These are phyloP conservation scores for Penelope pileata DNA, from an alignment of 2,113 vertebrate genomes.

Conservation along the genomic window DNA sequence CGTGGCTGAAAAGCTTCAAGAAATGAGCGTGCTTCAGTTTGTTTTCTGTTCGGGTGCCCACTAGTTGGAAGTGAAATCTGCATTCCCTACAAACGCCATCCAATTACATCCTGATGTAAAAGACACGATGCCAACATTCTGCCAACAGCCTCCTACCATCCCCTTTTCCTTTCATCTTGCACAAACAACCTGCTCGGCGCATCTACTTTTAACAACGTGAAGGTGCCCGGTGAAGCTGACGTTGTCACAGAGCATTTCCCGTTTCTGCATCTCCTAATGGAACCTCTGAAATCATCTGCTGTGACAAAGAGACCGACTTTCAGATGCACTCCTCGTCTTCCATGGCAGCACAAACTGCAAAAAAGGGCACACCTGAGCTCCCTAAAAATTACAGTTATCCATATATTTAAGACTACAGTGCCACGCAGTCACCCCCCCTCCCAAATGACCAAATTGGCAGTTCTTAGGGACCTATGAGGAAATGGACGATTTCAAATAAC, in stretches of 20 bases:
- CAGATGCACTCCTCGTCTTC: neutral
- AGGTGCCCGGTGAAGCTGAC: neutral
- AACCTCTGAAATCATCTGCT: neutral
- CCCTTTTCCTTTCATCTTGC: neutral
- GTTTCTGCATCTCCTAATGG: neutral
- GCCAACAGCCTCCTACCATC: neutral
- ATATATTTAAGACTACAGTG: neutral
- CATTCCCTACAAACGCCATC: neutral
- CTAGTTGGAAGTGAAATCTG: neutral
- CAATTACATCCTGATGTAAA: neutral
- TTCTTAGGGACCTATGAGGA: neutral
- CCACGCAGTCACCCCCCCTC: neutral
- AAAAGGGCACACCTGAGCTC: neutral
- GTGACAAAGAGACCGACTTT: neutral
- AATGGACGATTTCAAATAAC: neutral
- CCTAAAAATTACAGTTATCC: neutral
- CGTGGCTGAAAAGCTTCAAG: neutral
- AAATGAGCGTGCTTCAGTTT: fast-evolving
- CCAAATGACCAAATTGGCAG: neutral
- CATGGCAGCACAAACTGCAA: neutral
- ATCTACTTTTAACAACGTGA: neutral
- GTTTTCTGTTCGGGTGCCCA: neutral
- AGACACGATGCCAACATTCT: neutral
- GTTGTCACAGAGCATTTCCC: neutral
- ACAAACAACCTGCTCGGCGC: neutral